phyloP scores from a whole-genome alignment of 2,113 vertebrate species.

The Hylia prasina region DNA sequence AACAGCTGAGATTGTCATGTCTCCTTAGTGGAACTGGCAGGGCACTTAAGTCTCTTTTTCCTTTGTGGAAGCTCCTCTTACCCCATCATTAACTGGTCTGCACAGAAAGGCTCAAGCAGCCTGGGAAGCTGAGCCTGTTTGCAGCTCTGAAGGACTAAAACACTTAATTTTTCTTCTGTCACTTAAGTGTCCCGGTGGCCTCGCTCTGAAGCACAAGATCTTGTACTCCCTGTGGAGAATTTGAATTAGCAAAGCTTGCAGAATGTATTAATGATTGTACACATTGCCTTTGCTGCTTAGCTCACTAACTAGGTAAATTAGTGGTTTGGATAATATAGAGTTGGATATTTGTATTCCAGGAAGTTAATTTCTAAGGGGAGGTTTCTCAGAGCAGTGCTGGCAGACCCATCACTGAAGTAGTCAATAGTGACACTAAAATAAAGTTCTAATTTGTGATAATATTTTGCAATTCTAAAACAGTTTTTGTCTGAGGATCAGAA shows the following conservation, averaged over 20 bases:
- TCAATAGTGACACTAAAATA: conserved; percentile 35
- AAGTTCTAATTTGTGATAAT: conserved; percentile 50
- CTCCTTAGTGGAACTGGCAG: background rate
- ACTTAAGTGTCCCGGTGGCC: background rate
- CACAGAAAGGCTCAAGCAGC: background rate
- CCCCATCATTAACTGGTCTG: background rate
- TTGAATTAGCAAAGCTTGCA: background rate
- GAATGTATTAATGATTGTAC: conserved; percentile 10
- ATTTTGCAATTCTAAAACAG: conserved; percentile 34
- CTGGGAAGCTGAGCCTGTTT: background rate
- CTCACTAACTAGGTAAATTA: conserved; percentile 25
- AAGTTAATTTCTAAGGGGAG: conserved; percentile 27
- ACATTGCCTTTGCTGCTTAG: background rate
- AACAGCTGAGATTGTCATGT: background rate
- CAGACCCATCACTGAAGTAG: background rate
- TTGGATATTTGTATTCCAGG: conserved; percentile 24
- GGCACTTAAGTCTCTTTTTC: background rate
- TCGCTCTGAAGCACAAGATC: background rate
- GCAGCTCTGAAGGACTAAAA: background rate
- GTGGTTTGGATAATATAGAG: background rate
- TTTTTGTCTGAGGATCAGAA: conserved; percentile 38
- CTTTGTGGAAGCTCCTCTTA: background rate
- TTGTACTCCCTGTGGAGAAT: background rate
- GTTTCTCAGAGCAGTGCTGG: conserved; percentile 22
- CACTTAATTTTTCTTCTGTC: background rate